phyloP scores from a whole-genome alignment of 2,113 vertebrate genomes.

The Passer montanus region DNA sequence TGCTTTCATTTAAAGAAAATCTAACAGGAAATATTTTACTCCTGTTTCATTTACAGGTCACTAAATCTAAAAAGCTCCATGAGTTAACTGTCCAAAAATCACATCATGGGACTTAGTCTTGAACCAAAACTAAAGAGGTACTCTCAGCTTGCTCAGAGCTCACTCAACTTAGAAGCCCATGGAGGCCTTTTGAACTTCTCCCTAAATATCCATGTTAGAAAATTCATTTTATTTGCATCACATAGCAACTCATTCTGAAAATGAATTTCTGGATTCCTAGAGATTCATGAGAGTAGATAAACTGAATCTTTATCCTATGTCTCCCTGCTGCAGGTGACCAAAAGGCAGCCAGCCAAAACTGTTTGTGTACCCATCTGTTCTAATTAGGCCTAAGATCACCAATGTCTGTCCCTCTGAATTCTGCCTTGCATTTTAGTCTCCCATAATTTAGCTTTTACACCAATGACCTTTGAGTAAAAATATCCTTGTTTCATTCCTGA shows the following conservation, averaged over 20 bases:
- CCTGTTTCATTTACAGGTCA: not conserved
- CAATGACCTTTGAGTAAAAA: not conserved
- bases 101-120: not conserved
- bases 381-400: not conserved
- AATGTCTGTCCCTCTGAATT: not conserved
- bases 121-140: not conserved
- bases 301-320: not conserved
- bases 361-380: not conserved
- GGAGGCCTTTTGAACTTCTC: not conserved
- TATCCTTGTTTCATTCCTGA: not conserved
- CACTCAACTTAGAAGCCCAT: not conserved
- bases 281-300: not conserved
- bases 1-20: not conserved
- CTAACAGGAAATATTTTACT: constrained; percentile 1
- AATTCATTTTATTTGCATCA: not conserved
- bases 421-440: not conserved
- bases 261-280: not conserved
- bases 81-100: constrained; percentile 27
- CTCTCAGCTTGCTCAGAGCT: not conserved
- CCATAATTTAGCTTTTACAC: not conserved
- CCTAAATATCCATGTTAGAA: not conserved
- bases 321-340: not conserved
- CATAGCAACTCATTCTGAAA: not conserved
- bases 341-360: not conserved
- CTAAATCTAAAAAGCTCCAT: not conserved